phyloP scores from a whole-genome alignment of 1,140 invertebrate genomes.

The Drosophila neocordata region DNA sequence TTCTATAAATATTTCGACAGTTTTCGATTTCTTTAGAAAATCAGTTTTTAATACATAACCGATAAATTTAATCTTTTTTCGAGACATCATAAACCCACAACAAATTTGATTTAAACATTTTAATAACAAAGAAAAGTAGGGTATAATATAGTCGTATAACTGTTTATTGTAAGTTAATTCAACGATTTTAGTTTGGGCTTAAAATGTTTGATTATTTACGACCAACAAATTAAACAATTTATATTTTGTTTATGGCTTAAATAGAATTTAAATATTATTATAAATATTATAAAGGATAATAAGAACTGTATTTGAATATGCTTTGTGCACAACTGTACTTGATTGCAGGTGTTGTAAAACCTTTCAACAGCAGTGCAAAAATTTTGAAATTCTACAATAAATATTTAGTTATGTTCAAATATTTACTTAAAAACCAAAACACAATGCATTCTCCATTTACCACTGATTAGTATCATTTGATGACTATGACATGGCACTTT shows the following conservation, averaged over 20 bases:
- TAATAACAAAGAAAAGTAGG: too few species aligned
- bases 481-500: slow-evolving; percentile 11
- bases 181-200: neutral
- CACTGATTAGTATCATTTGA: neutral
- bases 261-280: neutral
- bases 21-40: too few species aligned
- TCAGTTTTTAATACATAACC: too few species aligned
- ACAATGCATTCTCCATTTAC: neutral
- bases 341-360: neutral
- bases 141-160: too few species aligned
- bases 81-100: too few species aligned
- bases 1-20: too few species aligned
- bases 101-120: too few species aligned
- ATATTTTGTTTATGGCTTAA: neutral
- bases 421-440: neutral
- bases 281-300: slow-evolving; percentile 2
- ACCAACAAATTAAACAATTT: neutral
- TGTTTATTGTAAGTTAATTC: neutral
- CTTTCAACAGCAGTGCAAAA: slow-evolving; percentile 33
- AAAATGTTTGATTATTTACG: neutral
- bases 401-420: slow-evolving; percentile 35
- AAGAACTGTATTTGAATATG: neutral
- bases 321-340: slow-evolving; percentile 37
- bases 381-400: slow-evolving; percentile 69
- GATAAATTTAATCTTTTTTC: too few species aligned